phyloP scores from a whole-genome alignment of 1,140 invertebrate genomes.

The Zaprionus camerounensis region DNA sequence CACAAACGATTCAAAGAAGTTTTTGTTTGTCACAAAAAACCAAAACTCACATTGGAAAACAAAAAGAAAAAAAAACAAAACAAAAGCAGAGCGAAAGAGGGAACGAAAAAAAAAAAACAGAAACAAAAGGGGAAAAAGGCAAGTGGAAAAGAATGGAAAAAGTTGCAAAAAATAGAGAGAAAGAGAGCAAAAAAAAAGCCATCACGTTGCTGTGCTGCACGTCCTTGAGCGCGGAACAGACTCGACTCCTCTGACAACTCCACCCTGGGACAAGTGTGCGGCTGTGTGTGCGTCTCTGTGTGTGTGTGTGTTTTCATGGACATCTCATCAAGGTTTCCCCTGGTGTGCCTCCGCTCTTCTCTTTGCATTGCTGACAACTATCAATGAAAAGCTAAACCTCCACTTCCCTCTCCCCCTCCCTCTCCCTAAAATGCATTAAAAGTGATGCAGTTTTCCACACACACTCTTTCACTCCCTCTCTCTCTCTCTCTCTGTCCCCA shows the following conservation, averaged over 20 bases:
- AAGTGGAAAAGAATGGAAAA: neutral
- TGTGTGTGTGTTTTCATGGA: slow-evolving; percentile 36
- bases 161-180: neutral
- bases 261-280: slow-evolving; percentile 13
- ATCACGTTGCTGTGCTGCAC: slow-evolving; percentile 9
- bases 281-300: slow-evolving; percentile 5
- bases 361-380: slow-evolving; percentile 8
- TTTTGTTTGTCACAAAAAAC: slow-evolving; percentile 38
- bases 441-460: slow-evolving; percentile 13
- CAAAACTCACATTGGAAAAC: slow-evolving; percentile 14
- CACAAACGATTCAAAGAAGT: slow-evolving; percentile 11
- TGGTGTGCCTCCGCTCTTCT: neutral
- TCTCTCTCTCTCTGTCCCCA: neutral
- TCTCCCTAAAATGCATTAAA: slow-evolving; percentile 19
- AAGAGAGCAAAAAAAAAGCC: neutral
- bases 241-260: slow-evolving; percentile 41
- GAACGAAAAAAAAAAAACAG: neutral
- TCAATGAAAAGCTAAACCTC: slow-evolving; percentile 10
- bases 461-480: slow-evolving; percentile 10
- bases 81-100: neutral
- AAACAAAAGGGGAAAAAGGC: slow-evolving; percentile 3
- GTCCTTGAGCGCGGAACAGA: slow-evolving; percentile 41
- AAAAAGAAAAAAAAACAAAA: slow-evolving; percentile 3
- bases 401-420: neutral
- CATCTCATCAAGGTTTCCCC: slow-evolving; percentile 36